Conservation (phyloP, 2,888 invertebrate species). For the Heterodera filipjevi region DNA sequence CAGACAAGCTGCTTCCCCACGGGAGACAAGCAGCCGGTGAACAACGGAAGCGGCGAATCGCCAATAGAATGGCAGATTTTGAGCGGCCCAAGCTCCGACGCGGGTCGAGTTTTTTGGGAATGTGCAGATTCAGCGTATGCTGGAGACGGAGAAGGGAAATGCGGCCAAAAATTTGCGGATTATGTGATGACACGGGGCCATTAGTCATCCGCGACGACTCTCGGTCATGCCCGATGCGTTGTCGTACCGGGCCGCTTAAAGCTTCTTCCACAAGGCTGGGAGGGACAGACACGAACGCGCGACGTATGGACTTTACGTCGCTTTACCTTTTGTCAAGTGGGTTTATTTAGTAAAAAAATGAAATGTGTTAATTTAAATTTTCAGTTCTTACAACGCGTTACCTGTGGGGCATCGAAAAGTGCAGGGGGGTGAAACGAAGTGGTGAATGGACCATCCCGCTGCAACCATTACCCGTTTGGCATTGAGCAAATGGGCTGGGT, state of each 20-base stretch:
- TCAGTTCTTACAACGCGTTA: conserved; percentile 19
- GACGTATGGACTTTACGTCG: no score
- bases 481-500: conserved; percentile 26
- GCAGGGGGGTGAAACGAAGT: background rate
- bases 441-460: background rate
- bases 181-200: background rate
- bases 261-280: no score
- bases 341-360: no score
- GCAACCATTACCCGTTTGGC: background rate
- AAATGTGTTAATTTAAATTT: background rate
- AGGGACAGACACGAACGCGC: no score
- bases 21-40: background rate
- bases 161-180: background rate
- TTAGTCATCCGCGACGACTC: background rate
- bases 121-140: background rate
- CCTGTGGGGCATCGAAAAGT: conserved; percentile 29
- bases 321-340: no score
- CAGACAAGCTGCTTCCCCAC: background rate
- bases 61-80: background rate
- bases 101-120: background rate
- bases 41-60: background rate
- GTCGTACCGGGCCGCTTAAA: background rate
- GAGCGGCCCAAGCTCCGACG: background rate
- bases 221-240: background rate
- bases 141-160: background rate